These are phyloP conservation scores for Strigamia crassipes DNA, from an alignment of 2,888 invertebrate species.

Conservation along the genomic window DNA sequence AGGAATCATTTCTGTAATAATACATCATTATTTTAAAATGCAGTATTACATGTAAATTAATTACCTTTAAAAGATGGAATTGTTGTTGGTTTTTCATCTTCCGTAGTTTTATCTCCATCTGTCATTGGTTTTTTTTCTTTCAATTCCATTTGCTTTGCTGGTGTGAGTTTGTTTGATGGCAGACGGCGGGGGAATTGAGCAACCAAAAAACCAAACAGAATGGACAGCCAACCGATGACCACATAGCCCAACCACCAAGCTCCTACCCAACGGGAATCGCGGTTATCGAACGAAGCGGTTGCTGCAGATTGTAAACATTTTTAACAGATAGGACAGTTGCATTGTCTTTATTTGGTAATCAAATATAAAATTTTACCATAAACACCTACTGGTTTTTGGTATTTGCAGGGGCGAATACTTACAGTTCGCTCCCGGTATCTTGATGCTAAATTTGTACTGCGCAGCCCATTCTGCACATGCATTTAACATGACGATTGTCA, in stretches of 20 bases:
- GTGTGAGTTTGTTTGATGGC: not conserved
- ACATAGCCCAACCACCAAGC: slow-evolving; percentile 55
- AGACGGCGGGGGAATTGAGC: slow-evolving; percentile 53
- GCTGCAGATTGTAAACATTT: not conserved
- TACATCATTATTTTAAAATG: not conserved
- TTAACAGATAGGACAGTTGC: too few species aligned
- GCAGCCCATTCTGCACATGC: too few species aligned
- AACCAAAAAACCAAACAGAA: slow-evolving; percentile 51
- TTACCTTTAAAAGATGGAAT: not conserved
- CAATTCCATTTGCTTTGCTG: not conserved
- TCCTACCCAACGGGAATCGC: slow-evolving; percentile 54
- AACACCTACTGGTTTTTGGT: too few species aligned
- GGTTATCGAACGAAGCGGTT: slow-evolving; percentile 51
- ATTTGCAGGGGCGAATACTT: too few species aligned
- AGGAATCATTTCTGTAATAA: not conserved
- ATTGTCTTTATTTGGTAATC: too few species aligned
- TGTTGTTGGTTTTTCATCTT: not conserved
- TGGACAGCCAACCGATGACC: slow-evolving; percentile 51
- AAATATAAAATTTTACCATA: too few species aligned
- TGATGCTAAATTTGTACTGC: too few species aligned
- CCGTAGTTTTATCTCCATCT: not conserved
- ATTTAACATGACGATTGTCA: too few species aligned
- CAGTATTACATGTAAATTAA: not conserved
- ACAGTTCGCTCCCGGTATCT: too few species aligned
- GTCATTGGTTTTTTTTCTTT: not conserved